Conservation (phyloP, 2,888 invertebrate species). For the Synanthedon vespiformis region DNA sequence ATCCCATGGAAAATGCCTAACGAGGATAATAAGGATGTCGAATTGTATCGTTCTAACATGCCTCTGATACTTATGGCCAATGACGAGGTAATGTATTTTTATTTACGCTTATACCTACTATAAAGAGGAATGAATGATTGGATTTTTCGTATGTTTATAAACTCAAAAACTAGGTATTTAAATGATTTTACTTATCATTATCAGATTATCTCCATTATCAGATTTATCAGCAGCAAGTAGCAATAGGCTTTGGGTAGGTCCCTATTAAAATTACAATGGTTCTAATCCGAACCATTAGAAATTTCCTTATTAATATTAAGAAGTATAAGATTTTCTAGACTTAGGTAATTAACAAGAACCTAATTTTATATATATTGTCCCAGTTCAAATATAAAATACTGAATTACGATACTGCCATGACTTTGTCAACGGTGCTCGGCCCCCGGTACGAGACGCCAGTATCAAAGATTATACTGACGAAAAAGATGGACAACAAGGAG, state of each 20-base stretch:
- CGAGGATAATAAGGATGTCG: conserved; percentile 21
- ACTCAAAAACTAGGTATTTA: too few relatives aligned
- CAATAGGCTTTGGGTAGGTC: too few relatives aligned
- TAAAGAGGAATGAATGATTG: too few relatives aligned
- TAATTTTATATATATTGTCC: conserved; percentile 11
- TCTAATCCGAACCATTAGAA: too few relatives aligned
- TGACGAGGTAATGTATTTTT: conserved; percentile 59
- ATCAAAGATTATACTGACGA: conserved; percentile 46
- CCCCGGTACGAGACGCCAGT: conserved; percentile 77
- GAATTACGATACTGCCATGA: conserved; percentile 73
- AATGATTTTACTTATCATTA: too few relatives aligned
- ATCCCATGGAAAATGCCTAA: conserved; percentile 41
- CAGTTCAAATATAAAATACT: conserved; percentile 78
- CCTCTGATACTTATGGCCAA: conserved; percentile 70
- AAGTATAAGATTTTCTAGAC: too few relatives aligned
- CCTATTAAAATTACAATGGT: too few relatives aligned
- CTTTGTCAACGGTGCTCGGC: conserved; percentile 74
- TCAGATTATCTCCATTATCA: too few relatives aligned
- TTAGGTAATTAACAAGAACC: not conserved
- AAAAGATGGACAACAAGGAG: conserved; percentile 22
- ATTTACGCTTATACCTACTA: too few relatives aligned
- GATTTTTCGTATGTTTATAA: too few relatives aligned
- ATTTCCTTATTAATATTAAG: too few relatives aligned
- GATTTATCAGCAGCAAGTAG: too few relatives aligned
- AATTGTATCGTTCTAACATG: conserved; percentile 24